phyloP scores from a whole-genome alignment of 2,113 vertebrate genomes.

The Phainopepla nitens region DNA sequence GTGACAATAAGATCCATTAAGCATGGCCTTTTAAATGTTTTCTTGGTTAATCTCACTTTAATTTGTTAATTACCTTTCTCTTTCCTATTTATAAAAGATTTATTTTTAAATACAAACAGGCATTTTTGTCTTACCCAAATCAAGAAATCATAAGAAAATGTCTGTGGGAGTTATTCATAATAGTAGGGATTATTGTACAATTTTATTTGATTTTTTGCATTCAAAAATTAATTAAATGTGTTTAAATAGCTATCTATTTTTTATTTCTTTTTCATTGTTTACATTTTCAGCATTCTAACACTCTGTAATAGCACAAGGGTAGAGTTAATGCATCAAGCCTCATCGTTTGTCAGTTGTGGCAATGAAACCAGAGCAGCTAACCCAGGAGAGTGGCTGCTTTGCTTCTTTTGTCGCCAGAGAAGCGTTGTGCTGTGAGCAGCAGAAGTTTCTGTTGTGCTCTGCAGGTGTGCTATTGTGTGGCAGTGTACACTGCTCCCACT shows the following conservation, averaged over 20 bases:
- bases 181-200: neutral
- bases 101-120: neutral
- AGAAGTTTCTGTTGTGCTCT: neutral
- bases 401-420: neutral
- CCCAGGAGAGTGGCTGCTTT: neutral
- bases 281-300: neutral
- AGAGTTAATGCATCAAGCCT: neutral
- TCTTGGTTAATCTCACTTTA: neutral
- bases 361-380: neutral
- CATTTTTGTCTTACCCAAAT: neutral
- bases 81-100: neutral
- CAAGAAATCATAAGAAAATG: neutral
- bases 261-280: neutral
- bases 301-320: neutral
- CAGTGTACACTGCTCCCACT: neutral
- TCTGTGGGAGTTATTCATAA: neutral
- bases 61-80: neutral
- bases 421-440: neutral
- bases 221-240: neutral
- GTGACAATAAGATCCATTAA: neutral
- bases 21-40: neutral
- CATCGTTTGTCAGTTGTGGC: neutral
- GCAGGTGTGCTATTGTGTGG: neutral
- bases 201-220: neutral
- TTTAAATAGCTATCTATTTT: neutral